Base-by-base conservation (phyloP, 2,888 invertebrate species). In the Gymnosoma rotundatum region DNA sequence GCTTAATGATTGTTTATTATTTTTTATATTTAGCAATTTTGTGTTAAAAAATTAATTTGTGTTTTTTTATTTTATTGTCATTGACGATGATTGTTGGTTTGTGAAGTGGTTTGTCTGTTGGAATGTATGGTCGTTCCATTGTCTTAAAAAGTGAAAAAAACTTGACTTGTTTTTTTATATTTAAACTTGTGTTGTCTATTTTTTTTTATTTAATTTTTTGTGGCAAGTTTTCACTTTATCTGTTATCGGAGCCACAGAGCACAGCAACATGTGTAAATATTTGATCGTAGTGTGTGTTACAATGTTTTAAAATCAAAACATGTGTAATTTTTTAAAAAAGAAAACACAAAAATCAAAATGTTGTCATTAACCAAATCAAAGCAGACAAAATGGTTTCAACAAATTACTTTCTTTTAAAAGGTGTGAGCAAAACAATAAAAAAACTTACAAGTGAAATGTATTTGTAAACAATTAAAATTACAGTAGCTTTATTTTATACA, bases 171-270 rank as follows among this genome's bases (percentile, higher is more conserved):
- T 63, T 75, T 81, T 25, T 25, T 25, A 2, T 45, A 56, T 50
- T 58, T 75, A 81, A 81, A 75, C 64, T 81, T 50, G 18, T 50
- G 56, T 69, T 61, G 54, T 72, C 70, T 25, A 25, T 1, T 25
- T 25, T 67, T 36, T 18, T 58, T 25, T 25, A 25, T 25, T 25
- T 42, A 25, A 38, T 60, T 72, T 78, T 78, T 58, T 84, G 64
- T 74, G 69, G 69, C 73, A 84, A 58, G 84, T 84, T 81, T 84
- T 84, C 84, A 84, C 84, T 84, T 84, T 80, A 74, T 72, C 70
- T 72, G 25, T 48, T 60, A 60, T 18, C 56, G 12, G 45, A 70
- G 52, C 42, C 42, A 42, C 42, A 42, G 42, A 42, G 42, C 42
- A 42, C 7, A 42, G 10, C 12, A 8, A 38, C 32, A 20, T 56